Base-by-base conservation (phyloP, 2,888 invertebrate genomes). In the Acrobasis repandana region DNA sequence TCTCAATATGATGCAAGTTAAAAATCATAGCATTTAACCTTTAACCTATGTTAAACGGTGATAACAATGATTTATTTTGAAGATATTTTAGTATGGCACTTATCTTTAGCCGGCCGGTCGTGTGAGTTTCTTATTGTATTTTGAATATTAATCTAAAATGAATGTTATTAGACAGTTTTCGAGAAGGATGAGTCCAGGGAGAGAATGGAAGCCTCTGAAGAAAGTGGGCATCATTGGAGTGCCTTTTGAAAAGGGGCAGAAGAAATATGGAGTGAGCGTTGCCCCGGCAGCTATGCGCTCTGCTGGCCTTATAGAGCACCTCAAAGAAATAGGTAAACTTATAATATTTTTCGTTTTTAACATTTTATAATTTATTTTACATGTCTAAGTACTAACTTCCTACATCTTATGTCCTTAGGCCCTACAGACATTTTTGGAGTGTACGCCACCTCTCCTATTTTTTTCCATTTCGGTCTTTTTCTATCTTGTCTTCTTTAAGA, bases 211-310 rank as follows among this genome's bases (percentile, higher is more conserved):
- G 65, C 80, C 86, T 2, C 70, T 89, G 68, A 77, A 79, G 43
- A 94, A 92, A 86, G 93, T 96, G 54, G 96, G 96, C 48, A 93
- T 97, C 71, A 87, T 96, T 61, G 96, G 96, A n/a, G 96, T 96
- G 43, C 96, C 96, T 6, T 96, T 96, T 76, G 94, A 94, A 69
- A 96, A 96, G 76, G 96, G 96, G 0, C 96, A 96, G 83, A 91
- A 89, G 66, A 96, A 95, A 77, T 88, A 90, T 71, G 97, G 97
- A 28, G 96, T 96, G 1, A 95, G 94, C 58, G 83, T 93, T 65
- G 96, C 95, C 1, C 96, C 97, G 0, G 93, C 94, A 49, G 93
- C 93, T 0, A 86, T 97, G 66, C 90, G 96, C 68, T 83, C 93
- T 18, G 93, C 94, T 10, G 96, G 95, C 11, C 86, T 97, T 16